phyloP scores from a whole-genome alignment of 2,797 vertebrate species.

The Lepilemur ruficaudatus region DNA sequence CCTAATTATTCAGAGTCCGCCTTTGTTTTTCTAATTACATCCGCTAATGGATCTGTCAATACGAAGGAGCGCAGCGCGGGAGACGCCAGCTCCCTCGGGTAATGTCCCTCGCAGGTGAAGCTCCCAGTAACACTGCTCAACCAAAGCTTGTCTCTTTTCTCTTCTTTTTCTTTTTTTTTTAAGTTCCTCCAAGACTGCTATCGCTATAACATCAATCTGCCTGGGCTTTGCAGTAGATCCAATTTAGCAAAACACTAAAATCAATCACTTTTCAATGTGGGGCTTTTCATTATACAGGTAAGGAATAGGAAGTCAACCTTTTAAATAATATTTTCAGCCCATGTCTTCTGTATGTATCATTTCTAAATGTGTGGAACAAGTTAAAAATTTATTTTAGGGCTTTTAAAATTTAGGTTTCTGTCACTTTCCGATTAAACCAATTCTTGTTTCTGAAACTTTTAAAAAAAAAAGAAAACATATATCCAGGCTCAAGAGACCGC shows the following conservation, averaged over 20 bases:
- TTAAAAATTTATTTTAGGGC: background rate
- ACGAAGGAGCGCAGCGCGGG: background rate
- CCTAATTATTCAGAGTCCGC: slow-evolving; percentile 51
- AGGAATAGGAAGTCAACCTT: slow-evolving; percentile 4
- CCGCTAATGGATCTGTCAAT: slow-evolving; percentile 58
- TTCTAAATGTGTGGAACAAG: background rate
- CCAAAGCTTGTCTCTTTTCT: background rate
- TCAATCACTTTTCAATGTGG: slow-evolving; percentile 7
- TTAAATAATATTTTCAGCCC: background rate
- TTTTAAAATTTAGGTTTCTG: slow-evolving; percentile 29
- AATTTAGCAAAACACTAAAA: slow-evolving; percentile 35
- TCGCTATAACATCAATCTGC: background rate
- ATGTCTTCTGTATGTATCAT: background rate
- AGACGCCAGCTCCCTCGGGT: background rate
- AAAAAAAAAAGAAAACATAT: background rate
- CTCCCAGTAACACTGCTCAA: slow-evolving; percentile 22
- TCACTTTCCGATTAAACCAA: slow-evolving; percentile 11
- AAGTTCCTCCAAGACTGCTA: background rate
- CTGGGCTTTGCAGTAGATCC: background rate
- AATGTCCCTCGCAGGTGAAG: slow-evolving; percentile 45
- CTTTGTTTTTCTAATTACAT: slow-evolving; percentile 61
- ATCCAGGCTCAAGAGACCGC: background rate
- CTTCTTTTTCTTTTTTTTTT: background rate
- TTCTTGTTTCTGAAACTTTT: slow-evolving; percentile 23
- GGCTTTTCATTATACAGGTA: background rate